phyloP scores from a whole-genome alignment of 2,888 invertebrate genomes.

The Camptogramma bilineatum region DNA sequence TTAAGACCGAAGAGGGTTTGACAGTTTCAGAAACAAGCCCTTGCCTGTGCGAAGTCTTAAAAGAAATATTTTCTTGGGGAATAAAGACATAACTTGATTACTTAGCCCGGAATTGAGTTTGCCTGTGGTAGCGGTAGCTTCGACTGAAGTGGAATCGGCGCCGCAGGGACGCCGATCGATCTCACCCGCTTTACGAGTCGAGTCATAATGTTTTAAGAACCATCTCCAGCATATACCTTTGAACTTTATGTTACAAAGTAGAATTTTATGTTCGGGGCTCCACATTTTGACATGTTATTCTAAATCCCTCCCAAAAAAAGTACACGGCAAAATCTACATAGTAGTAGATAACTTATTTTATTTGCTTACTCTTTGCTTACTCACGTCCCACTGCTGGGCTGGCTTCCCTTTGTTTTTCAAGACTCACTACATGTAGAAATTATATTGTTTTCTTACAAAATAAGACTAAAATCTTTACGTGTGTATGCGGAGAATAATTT shows the following conservation, averaged over 20 bases:
- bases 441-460: too few relatives aligned
- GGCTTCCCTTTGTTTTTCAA: too few relatives aligned
- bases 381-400: too few relatives aligned
- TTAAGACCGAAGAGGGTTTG: background rate
- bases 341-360: too few relatives aligned
- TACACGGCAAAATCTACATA: too few relatives aligned
- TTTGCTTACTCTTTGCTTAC: too few relatives aligned
- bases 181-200: conserved; percentile 69
- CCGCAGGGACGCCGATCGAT: conserved; percentile 77
- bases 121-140: conserved; percentile 37
- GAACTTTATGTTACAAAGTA: conserved; percentile 36
- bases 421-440: too few relatives aligned
- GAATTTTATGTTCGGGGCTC: background rate
- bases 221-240: conserved; percentile 48
- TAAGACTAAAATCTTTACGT: too few relatives aligned
- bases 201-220: conserved; percentile 71
- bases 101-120: conserved; percentile 41
- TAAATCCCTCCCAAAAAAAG: background rate
- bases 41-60: background rate
- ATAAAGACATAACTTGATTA: conserved; percentile 28
- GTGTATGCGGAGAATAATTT: too few relatives aligned
- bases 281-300: background rate
- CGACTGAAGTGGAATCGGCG: conserved; percentile 54
- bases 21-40: conserved; percentile 2
- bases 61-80: conserved; percentile 23